Evolutionary conservation across 2,113 vertebrate species (phyloP).

Genomic region (Corythaixoides concolor): DNA sequence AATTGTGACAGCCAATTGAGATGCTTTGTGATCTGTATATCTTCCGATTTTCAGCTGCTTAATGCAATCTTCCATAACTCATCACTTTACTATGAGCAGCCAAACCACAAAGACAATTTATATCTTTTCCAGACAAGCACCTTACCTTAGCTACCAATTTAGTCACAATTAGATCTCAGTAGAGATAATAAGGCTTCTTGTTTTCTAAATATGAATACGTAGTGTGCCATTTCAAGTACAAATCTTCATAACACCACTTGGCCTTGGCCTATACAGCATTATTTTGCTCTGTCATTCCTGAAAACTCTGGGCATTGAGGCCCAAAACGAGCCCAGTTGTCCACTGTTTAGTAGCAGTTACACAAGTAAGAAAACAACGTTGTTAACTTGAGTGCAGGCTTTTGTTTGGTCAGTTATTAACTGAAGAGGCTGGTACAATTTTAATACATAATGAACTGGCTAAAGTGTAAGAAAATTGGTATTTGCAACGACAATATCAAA

Average conservation of each 20-base stretch:
- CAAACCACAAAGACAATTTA: background rate
- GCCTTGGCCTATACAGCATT: background rate
- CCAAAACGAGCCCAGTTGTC: background rate
- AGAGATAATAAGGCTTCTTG: background rate
- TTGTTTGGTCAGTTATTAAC: background rate
- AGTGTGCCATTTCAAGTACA: background rate
- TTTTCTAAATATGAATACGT: background rate
- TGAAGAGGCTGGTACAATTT: background rate
- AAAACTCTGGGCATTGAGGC: background rate
- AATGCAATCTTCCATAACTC: background rate
- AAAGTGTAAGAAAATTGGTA: background rate
- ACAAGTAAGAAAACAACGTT: fast-evolving
- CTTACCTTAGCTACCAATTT: background rate
- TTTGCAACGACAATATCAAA: constrained; percentile 20
- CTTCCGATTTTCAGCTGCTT: background rate
- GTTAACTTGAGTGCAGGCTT: background rate
- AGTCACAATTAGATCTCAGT: background rate
- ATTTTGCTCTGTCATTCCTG: background rate
- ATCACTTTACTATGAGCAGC: background rate
- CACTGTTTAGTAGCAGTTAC: background rate
- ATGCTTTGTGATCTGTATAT: background rate
- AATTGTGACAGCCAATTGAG: background rate
- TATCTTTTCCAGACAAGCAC: background rate
- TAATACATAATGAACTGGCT: background rate
- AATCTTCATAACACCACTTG: background rate